phyloP scores from a whole-genome alignment of 2,888 invertebrate genomes.

The Gerris lacustris region DNA sequence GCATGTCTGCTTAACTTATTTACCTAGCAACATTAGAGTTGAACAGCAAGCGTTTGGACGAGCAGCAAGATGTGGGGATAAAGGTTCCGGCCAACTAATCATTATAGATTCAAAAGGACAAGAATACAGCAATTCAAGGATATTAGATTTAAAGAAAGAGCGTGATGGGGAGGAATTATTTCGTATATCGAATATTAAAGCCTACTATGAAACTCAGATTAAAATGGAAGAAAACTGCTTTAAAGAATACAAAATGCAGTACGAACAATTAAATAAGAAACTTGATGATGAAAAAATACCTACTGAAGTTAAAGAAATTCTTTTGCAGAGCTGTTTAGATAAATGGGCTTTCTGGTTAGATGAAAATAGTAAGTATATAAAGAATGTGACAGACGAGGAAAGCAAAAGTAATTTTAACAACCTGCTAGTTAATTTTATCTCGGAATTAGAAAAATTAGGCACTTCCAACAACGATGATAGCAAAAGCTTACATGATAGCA shows the following conservation, averaged over 20 bases:
- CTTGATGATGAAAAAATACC: conserved; percentile 22
- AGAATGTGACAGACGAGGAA: not conserved
- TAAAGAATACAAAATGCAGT: conserved; percentile 25
- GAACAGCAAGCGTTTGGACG: conserved; percentile 37
- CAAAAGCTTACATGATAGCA: too few species aligned
- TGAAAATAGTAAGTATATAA: conserved; percentile 21
- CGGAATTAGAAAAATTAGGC: not conserved
- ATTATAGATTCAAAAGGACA: conserved; percentile 16
- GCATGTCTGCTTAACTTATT: conserved; percentile 36
- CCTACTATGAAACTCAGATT: conserved; percentile 28
- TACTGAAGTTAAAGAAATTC: not conserved
- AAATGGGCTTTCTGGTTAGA: conserved; percentile 33
- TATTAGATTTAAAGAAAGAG: conserved; percentile 27
- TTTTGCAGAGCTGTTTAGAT: conserved; percentile 26
- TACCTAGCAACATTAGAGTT: conserved; percentile 36
- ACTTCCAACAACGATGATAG: not conserved
- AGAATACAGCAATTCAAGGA: conserved; percentile 14
- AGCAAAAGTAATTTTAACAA: not conserved
- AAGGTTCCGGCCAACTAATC: conserved; percentile 34
- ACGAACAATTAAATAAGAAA: conserved; percentile 21
- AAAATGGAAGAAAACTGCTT: conserved; percentile 29
- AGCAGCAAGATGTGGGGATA: conserved; percentile 35
- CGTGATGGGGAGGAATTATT: conserved; percentile 28
- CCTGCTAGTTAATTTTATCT: not conserved
- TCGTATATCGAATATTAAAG: conserved; percentile 28